Base-by-base conservation (phyloP, 2,888 invertebrate genomes). In the Margaritifera margaritifera region DNA sequence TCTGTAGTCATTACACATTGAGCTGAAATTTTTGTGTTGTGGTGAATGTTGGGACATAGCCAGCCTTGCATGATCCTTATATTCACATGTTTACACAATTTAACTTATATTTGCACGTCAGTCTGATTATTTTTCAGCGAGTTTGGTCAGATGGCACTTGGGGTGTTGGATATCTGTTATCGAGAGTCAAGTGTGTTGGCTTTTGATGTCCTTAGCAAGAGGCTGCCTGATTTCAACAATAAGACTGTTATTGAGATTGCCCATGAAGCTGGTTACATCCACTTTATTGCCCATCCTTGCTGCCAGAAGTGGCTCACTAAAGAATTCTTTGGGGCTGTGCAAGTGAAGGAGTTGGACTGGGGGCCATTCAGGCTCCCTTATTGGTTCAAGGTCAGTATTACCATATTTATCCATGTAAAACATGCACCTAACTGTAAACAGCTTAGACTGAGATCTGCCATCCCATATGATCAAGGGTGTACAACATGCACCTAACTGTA, bases 261-360 rank as follows among this genome's bases (percentile, higher is more conserved):
- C 22, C 86, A 89, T 42, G 83, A 87, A 62, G 87, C 89, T 4
- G 85, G 88, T 63, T 89, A 89, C 78, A 85, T 88, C 42, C 85
- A 85, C 56, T 90, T 91, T 77, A 86, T 91, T 51, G 90, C 91
- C 6, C 91, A 91, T 77, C 90, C 90, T 8, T 90, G 90, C 71
- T 91, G 91, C 79, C 91, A 91, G 83, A 87, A 90, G 73, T 91
- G 91, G 90, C 85, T 91, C n/a, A 89, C 89, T 6, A 87, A 89
- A 53, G 86, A 90, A 62, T 88, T 91, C 69, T 88, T 84, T 66
- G 90, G 90, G 4, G 79, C 85, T 27, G 84, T 90, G 55, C 83
- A 87, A 42, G 82, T 90, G 6, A 81, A 88, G 54, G 89, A 90
- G 54, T 77, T 89, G 18, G 83, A 84, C 62, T 87, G 86, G 84